Evolutionary conservation across 1,140 invertebrate species (phyloP).

Genomic region (Lepidurus packardi): DNA sequence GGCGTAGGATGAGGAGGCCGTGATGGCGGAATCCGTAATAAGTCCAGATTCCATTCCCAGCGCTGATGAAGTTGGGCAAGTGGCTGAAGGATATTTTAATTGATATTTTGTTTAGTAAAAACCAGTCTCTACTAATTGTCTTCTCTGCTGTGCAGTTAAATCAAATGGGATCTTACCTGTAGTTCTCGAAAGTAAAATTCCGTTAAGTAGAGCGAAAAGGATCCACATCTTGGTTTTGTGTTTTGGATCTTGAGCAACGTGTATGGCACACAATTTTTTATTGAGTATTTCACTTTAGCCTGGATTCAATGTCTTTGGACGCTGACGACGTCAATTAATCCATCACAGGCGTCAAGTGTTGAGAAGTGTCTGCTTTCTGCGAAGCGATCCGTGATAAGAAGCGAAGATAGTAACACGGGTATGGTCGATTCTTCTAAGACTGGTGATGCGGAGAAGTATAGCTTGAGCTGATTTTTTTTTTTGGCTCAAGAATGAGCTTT

Average conservation of each 20-base stretch:
- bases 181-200: background rate
- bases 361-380: no score
- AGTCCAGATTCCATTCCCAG: conserved; percentile 58
- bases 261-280: background rate
- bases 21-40: conserved; percentile 55
- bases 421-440: background rate
- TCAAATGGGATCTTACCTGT: background rate
- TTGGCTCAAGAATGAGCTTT: background rate
- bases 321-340: background rate
- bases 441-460: background rate
- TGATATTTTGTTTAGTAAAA: background rate
- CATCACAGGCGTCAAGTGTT: background rate
- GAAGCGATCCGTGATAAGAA: no score
- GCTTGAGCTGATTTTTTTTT: background rate
- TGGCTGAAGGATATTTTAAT: conserved; percentile 1
- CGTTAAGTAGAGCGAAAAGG: background rate
- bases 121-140: background rate
- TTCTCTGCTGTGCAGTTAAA: background rate
- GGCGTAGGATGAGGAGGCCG: conserved; percentile 55
- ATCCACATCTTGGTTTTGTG: background rate
- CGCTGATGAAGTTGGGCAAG: conserved; percentile 37
- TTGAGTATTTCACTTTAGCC: background rate
- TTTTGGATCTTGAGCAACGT: background rate
- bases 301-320: background rate
- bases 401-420: background rate